Base-by-base conservation (phyloP, 1,140 invertebrate genomes). In the Drosophila oshimai region DNA sequence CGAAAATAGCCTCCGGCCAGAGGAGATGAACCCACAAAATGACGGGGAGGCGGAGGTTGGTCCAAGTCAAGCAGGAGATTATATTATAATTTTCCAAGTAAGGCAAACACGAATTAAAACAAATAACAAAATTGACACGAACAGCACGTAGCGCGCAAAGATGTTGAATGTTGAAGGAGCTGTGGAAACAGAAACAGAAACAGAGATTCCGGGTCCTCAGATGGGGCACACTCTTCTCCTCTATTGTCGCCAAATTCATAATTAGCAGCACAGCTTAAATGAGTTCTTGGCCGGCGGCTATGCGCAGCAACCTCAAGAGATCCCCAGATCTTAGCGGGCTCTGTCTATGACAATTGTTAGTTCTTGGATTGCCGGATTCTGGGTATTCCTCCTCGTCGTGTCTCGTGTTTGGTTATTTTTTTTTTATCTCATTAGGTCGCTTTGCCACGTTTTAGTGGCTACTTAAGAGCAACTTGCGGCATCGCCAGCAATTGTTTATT, bases 1-100 rank as follows among this genome's bases (percentile, higher is more conserved):
- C 31, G 33, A 37, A 31, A 61, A 71, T 44, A 26, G 9, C 54
- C 58, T 28, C 28, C 17, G 29, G 33, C 34, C 65, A 47, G 22
- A 53, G 47, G 47, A 53, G 36, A 45, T 44, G 61, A 53, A 28
- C 36, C 39, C 45, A 31, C 22, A 29, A 51, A 28, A 29, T 28
- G 15, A 13, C 4, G 41, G 24, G 37, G 17, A 3, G 13, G 12
- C 6, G n/a, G 28, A 13, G 45, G 17, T 47, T 33, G 26, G 24
- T 34, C 31, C 61, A 22, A 42, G 42, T 33, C 45, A 72, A 50
- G 65, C 36, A 34, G 68, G 42, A 71, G 68, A 72, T 86, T 86
- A 86, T 86, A 87, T 87, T 86, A 87, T 86, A 86, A 86, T 86
- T 87, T 84, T 72, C 80, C 75, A 73, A 86, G 80, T 80, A 86